Percentiles rank a stretch among this genome's conserved stretches.
Evolutionary conservation across 2,113 vertebrate species (phyloP).

Genomic region (Oreochromis spilurus): DNA sequence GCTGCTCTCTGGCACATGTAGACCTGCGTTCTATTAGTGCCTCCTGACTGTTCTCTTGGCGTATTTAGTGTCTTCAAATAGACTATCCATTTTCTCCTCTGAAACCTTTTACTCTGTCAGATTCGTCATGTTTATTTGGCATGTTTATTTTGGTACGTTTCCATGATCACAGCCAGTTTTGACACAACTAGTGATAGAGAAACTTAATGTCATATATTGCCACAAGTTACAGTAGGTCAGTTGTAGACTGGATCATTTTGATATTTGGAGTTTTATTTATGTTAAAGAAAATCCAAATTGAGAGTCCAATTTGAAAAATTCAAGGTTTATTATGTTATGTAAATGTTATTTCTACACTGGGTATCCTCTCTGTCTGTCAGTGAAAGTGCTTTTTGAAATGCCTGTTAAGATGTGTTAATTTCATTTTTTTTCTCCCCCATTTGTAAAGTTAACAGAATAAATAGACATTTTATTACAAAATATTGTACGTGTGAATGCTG

Average conservation of each 20-base stretch:
- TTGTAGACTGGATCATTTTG: background rate
- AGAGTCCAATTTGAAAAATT: background rate
- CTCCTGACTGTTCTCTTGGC: background rate
- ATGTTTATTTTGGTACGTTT: background rate
- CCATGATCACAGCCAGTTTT: background rate
- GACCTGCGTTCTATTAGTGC: background rate
- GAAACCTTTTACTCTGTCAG: background rate
- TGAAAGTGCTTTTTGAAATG: background rate
- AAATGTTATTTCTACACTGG: background rate
- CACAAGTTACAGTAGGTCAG: background rate
- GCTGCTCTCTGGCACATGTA: background rate
- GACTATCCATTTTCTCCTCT: background rate
- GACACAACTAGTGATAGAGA: background rate
- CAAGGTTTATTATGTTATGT: background rate
- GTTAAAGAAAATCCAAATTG: background rate
- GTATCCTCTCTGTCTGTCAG: background rate
- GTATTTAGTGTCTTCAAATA: background rate
- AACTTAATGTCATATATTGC: background rate
- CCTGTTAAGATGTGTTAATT: background rate
- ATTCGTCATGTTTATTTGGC: background rate
- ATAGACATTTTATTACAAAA: background rate
- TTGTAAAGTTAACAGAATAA: background rate
- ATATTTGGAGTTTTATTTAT: background rate
- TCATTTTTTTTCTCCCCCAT: background rate
- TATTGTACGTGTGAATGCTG: rapidly evolving